Evolutionary conservation across 2,797 vertebrate species (phyloP).

Genomic region (Pangasius djambal): DNA sequence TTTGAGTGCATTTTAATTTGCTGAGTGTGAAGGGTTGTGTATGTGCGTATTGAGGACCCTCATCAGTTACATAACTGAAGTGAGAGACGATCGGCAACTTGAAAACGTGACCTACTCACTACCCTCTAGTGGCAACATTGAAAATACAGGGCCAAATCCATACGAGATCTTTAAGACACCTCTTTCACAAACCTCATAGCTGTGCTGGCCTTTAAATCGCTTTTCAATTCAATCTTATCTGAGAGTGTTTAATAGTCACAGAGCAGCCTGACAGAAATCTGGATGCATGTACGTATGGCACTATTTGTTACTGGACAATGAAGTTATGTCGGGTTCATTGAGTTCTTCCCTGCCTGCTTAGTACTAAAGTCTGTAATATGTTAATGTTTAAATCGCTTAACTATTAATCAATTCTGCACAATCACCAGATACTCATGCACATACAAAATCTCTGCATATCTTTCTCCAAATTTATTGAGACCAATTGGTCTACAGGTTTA

Average conservation of each 20-base stretch:
- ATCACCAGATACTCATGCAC: constrained; percentile 12
- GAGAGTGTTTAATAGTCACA: background rate
- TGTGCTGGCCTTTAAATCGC: background rate
- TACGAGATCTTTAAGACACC: background rate
- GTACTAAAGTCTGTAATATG: background rate
- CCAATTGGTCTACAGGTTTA: constrained; percentile 36
- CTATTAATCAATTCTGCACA: constrained; percentile 7
- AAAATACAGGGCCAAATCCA: background rate
- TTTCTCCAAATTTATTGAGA: constrained; percentile 51
- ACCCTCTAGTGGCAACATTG: constrained; percentile 25
- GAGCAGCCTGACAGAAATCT: background rate
- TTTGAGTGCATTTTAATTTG: background rate
- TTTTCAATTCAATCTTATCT: background rate
- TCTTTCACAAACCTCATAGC: background rate
- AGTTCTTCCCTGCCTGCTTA: constrained; percentile 1
- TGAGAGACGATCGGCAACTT: constrained; percentile 10
- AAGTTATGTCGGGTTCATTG: background rate
- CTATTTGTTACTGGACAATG: background rate
- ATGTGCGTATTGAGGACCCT: background rate
- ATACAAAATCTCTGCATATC: constrained; percentile 16
- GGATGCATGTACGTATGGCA: background rate
- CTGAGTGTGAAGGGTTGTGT: background rate
- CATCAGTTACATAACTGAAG: constrained; percentile 17
- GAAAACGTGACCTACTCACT: background rate
- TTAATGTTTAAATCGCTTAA: constrained; percentile 28